These are phyloP conservation scores for Pantherophis vulpinus DNA, from an alignment of 2,797 vertebrate genomes.

Conservation along the genomic window DNA sequence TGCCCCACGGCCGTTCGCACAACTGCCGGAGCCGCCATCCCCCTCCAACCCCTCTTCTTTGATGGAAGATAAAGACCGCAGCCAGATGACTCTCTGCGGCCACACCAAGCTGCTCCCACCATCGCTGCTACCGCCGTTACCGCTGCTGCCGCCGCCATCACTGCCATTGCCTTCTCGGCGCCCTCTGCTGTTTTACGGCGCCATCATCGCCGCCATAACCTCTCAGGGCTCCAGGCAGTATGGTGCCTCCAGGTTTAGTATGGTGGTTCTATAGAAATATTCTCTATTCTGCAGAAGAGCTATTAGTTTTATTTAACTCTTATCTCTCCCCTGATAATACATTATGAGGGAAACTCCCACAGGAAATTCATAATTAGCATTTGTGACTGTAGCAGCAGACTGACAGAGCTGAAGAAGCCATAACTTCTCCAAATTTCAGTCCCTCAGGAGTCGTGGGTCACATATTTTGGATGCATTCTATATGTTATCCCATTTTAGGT, in stretches of 20 bases:
- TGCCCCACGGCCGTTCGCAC: too few relatives aligned
- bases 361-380: neutral
- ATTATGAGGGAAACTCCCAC: neutral
- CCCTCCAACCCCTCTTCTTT: too few relatives aligned
- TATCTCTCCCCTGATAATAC: neutral
- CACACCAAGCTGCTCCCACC: too few relatives aligned
- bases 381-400: neutral
- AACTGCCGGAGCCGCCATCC: too few relatives aligned
- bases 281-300: neutral
- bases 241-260: neutral
- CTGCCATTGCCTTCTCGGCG: too few relatives aligned
- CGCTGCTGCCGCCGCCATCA: too few relatives aligned
- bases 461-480: neutral
- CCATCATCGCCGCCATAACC: too few relatives aligned
- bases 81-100: too few relatives aligned
- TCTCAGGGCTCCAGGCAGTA: too few relatives aligned
- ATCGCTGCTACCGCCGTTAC: too few relatives aligned
- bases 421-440: neutral
- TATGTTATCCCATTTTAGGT: neutral
- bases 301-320: neutral
- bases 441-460: neutral
- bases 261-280: neutral
- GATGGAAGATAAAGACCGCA: too few relatives aligned
- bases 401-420: neutral
- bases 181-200: too few relatives aligned